A percentile compares a stretch with the other conserved stretches of the same genome.
Evolutionary conservation across 2,888 invertebrate genomes (phyloP).

Genomic region (Flexamia atlantica): DNA sequence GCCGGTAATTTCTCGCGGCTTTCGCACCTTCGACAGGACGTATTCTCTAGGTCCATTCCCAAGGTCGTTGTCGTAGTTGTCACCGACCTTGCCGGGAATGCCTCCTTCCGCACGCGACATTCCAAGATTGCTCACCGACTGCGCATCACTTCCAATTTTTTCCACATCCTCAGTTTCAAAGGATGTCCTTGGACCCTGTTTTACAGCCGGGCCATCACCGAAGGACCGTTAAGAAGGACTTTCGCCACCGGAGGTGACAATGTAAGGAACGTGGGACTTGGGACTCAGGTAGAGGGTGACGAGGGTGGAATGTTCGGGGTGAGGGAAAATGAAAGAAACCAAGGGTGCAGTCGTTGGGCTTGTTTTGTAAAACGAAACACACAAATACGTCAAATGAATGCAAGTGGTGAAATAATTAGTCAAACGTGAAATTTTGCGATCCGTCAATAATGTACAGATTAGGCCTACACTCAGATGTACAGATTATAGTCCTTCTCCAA

Average conservation of each 20-base stretch:
- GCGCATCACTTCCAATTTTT: conserved; percentile 36
- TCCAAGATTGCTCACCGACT: conserved; percentile 27
- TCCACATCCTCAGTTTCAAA: conserved; percentile 39
- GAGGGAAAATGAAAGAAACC: background rate
- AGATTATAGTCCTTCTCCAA: no score
- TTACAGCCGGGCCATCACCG: conserved; percentile 27
- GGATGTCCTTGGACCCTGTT: conserved; percentile 31
- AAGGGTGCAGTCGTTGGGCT: no score
- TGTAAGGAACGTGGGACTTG: background rate
- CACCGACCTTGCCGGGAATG: conserved; percentile 39
- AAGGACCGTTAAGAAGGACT: conserved; percentile 7
- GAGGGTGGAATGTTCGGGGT: background rate
- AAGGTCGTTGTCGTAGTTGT: background rate
- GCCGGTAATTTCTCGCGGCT: background rate
- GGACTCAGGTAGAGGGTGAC: background rate
- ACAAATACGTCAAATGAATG: no score
- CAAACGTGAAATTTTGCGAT: no score
- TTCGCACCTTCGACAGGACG: background rate
- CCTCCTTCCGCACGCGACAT: background rate
- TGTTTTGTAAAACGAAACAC: no score
- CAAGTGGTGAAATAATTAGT: no score
- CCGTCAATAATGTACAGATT: no score
- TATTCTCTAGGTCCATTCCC: background rate
- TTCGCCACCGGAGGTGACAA: conserved; percentile 1
- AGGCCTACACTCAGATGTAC: no score